A percentile compares a stretch with the other conserved stretches of the same genome.
These are phyloP conservation scores for Quadroppia sp. DNA, from an alignment of 2,888 invertebrate species.

Conservation along the genomic window DNA sequence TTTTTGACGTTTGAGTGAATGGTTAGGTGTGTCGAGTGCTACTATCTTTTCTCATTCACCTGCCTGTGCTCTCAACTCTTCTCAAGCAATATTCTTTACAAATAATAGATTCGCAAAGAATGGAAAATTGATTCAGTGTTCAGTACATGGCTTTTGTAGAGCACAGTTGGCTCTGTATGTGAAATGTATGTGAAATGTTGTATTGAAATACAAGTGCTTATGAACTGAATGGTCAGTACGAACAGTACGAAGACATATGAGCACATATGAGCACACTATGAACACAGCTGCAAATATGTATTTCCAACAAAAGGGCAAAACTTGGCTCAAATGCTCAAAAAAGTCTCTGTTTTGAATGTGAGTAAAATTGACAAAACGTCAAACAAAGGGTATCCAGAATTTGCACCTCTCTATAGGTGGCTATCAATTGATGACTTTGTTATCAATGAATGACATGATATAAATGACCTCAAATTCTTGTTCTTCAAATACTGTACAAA, in stretches of 20 bases:
- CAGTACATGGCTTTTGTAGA: conserved; percentile 22
- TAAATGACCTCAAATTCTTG: neutral
- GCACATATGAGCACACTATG: neutral
- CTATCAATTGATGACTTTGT: neutral
- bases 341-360: neutral
- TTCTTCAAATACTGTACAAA: neutral
- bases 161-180: neutral
- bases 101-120: conserved; percentile 26
- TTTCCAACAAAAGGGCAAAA: conserved; percentile 5
- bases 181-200: no score
- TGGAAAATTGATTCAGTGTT: neutral
- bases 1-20: conserved; percentile 17
- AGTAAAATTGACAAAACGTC: conserved; percentile 3
- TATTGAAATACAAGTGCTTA: neutral
- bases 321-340: neutral
- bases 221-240: neutral
- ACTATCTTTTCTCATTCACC: neutral
- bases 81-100: neutral
- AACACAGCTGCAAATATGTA: conserved; percentile 37
- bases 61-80: conserved; percentile 15
- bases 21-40: conserved; percentile 31
- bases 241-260: neutral
- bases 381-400: conserved; percentile 18
- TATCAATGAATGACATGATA: neutral
- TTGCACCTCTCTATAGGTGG: conserved; percentile 16